phyloP scores from a whole-genome alignment of 2,888 invertebrate genomes.

The Vesta saturnalis region DNA sequence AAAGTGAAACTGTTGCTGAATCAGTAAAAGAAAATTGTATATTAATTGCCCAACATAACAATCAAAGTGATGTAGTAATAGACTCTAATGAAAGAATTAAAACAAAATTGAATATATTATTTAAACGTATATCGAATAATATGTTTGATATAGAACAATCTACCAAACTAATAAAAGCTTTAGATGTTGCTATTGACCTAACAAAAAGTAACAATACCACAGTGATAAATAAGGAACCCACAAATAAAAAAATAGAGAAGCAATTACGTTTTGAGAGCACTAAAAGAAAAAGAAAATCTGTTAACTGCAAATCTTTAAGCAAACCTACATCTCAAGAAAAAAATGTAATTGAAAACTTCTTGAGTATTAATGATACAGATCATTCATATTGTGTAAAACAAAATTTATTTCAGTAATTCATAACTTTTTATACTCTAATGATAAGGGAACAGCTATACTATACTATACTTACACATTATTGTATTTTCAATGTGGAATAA shows the following conservation, averaged over 20 bases:
- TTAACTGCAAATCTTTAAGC: background rate
- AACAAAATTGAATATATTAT: constrained; percentile 5
- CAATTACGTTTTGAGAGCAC: constrained; percentile 1
- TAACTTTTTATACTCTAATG: constrained; percentile 2
- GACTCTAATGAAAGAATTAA: constrained; percentile 1
- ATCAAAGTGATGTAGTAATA: constrained; percentile 5
- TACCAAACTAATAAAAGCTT: constrained; percentile 3
- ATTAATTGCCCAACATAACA: constrained; percentile 1
- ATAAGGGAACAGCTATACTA: background rate
- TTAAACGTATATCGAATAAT: constrained; percentile 1
- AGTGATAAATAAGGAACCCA: background rate
- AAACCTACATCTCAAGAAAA: constrained; percentile 5
- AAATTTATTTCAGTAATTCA: constrained; percentile 3
- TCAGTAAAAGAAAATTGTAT: constrained; percentile 5
- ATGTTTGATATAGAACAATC: constrained; percentile 1
- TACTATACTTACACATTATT: constrained; percentile 5
- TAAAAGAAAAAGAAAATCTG: constrained; percentile 2
- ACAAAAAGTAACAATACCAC: background rate
- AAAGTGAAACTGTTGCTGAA: constrained; percentile 1
- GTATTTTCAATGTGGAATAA: constrained; percentile 5
- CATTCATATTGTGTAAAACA: constrained; percentile 3
- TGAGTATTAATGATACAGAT: background rate
- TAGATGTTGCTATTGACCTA: constrained; percentile 5
- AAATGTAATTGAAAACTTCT: constrained; percentile 3
- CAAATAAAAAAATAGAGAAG: constrained; percentile 5